Evolutionary conservation across 2,113 vertebrate species (phyloP).

Genomic region (Ptyas mucosa): DNA sequence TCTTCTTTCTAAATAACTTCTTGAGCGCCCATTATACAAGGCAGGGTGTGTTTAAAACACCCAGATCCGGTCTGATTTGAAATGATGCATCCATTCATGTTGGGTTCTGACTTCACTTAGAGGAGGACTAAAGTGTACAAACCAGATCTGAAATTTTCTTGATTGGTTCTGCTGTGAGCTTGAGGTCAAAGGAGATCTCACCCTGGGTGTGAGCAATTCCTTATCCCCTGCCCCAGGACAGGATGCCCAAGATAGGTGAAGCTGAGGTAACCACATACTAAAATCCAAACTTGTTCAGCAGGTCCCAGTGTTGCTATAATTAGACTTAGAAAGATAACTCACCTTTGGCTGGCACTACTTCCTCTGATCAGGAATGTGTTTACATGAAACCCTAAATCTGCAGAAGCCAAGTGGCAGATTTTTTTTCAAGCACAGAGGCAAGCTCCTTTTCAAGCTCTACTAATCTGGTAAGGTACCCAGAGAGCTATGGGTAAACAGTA

Average conservation of each 20-base stretch:
- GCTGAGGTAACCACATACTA: neutral
- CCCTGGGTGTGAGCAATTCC: fast-evolving
- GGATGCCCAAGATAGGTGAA: neutral
- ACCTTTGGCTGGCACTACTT: conserved; percentile 1
- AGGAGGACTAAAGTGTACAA: neutral
- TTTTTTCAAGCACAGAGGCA: conserved; percentile 33
- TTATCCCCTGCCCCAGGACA: neutral
- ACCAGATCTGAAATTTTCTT: neutral
- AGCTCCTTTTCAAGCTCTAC: conserved; percentile 45
- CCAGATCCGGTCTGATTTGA: neutral
- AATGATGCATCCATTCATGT: neutral
- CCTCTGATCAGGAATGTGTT: neutral
- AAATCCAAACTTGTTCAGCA: conserved; percentile 1
- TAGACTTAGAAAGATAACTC: conserved; percentile 22
- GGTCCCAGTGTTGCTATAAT: conserved; percentile 11
- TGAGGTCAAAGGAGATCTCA: neutral
- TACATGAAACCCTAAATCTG: conserved; percentile 21
- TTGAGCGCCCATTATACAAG: neutral
- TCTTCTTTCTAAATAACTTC: neutral
- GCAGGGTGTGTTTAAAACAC: neutral
- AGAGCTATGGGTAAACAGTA: conserved; percentile 52
- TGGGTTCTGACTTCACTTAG: neutral
- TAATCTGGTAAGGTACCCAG: conserved; percentile 50
- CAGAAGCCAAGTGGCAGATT: conserved; percentile 17
- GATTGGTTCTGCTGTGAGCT: neutral